Conservation (phyloP, 2,113 vertebrate species). For the Anguilla rostrata region DNA sequence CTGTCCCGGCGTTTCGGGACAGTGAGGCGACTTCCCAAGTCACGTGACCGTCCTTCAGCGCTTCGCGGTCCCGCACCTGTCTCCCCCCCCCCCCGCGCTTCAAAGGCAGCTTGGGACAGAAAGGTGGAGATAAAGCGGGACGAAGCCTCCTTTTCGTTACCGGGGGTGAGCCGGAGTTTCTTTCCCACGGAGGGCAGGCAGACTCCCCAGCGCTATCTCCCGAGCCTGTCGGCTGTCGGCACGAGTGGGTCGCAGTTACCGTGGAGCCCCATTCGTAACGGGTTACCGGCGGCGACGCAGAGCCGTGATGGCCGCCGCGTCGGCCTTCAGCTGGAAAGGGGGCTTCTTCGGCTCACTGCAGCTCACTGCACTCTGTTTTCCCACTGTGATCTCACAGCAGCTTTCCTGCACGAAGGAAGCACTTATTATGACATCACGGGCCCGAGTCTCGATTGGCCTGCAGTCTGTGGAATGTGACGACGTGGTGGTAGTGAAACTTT, state of each 20-base stretch:
- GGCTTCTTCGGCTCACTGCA: not conserved
- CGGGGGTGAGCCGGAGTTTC: constrained; percentile 39
- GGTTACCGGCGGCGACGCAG: not conserved
- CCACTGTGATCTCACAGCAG: not conserved
- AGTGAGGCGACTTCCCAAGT: too few relatives aligned
- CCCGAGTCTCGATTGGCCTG: not conserved
- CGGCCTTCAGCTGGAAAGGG: not conserved
- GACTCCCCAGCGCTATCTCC: constrained; percentile 38
- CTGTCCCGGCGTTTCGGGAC: constrained; percentile 28
- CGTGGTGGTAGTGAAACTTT: not conserved
- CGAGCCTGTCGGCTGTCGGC: not conserved
- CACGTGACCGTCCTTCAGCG: not conserved
- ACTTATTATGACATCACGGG: not conserved
- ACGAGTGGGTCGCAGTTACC: not conserved
- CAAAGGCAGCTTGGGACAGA: constrained; percentile 56
- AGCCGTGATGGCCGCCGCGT: not conserved
- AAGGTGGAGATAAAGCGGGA: constrained; percentile 58
- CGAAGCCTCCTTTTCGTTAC: constrained; percentile 34
- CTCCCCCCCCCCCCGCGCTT: constrained; percentile 45
- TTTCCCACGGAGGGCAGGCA: constrained; percentile 40
- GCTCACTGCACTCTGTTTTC: not conserved
- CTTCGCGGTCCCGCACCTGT: constrained; percentile 13
- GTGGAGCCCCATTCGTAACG: not conserved
- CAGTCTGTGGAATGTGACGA: not conserved
- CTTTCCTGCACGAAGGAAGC: not conserved